Base-by-base conservation (phyloP, 2,888 invertebrate genomes). In the Pilophorus perplexus region DNA sequence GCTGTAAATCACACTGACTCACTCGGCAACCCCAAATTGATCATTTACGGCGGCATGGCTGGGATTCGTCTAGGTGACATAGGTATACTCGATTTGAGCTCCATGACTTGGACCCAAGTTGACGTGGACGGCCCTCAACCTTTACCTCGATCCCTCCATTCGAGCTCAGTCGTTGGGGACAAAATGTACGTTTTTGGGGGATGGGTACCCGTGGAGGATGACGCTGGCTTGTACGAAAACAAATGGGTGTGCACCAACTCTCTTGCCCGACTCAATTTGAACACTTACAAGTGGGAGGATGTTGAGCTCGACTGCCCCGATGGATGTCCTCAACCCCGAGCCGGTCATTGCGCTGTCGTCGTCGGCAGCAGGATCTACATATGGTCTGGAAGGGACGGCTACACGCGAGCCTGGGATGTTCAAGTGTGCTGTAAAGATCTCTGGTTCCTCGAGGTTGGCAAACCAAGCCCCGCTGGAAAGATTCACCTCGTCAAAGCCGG, bases 241-340 rank as follows among this genome's bases (percentile, higher is more conserved):
- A 97, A 98, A 78, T 99, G 98, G 98, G 96, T 96, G 78, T 98
- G 98, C 78, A 97, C 98, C 12, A 96, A 94, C 75, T 92, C 95
- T 0, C 82, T 99, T 71, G 96, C 94, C 6, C 93, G 93, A 71
- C 84, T 97, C 52, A 92, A 97, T 80, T 79, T 97, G 71, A 93
- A 95, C 76, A 85, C 87, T 3, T 86, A 93, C 85, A 85, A 87
- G 14, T 98, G 97, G 98, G 96, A 97, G 75, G 89, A 90, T 71
- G 81, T 95, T 55, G 84, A 88, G 3, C 82, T 93, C 73, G 92
- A 93, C 74, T 25, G 38, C 8, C 55, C 64, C 14, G 68, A 68
- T 44, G 93, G 93, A 73, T 84, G 91, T 20, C 98, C 98, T 0
- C 82, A 95, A 71, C 94, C 97, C 6, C 82, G 98, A 70, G 97